Percentiles rank a stretch among this genome's conserved stretches.
phyloP scores from a whole-genome alignment of 2,888 invertebrate species.

The Drosophila meridiana region DNA sequence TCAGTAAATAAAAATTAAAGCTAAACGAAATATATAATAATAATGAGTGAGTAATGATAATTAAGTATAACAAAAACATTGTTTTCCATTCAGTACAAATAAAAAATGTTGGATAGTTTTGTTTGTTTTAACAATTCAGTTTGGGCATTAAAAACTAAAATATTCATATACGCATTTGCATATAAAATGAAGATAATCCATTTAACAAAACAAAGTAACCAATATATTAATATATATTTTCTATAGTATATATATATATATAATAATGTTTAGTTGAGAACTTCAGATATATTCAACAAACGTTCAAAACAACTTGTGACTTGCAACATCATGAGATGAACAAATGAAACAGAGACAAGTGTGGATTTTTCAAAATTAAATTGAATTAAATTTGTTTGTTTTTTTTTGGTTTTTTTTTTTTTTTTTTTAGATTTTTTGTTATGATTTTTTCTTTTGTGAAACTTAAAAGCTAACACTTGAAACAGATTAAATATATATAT shows the following conservation, averaged over 20 bases:
- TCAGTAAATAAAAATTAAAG: slow-evolving; percentile 40
- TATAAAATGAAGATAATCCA: slow-evolving; percentile 63
- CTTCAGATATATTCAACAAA: slow-evolving; percentile 53
- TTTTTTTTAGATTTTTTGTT: neutral
- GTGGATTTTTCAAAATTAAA: slow-evolving; percentile 31
- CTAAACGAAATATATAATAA: slow-evolving; percentile 46
- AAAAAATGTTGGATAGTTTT: slow-evolving; percentile 41
- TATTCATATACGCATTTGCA: slow-evolving; percentile 42
- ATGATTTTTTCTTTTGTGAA: slow-evolving; percentile 27
- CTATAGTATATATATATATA: slow-evolving; percentile 26
- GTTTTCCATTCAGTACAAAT: slow-evolving; percentile 57
- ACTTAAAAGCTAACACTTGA: slow-evolving; percentile 59
- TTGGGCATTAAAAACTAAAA: slow-evolving; percentile 44
- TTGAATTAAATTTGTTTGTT: neutral
- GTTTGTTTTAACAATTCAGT: slow-evolving; percentile 53
- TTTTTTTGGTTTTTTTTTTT: neutral
- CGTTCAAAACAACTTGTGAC: slow-evolving; percentile 69
- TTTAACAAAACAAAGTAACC: slow-evolving; percentile 74
- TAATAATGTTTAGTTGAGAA: slow-evolving; percentile 41
- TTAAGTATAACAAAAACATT: slow-evolving; percentile 54
- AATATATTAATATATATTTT: slow-evolving; percentile 40
- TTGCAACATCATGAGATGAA: slow-evolving; percentile 75
- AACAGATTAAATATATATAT: slow-evolving; percentile 48
- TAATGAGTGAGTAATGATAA: slow-evolving; percentile 33
- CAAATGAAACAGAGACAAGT: slow-evolving; percentile 75